These are phyloP conservation scores for Ibycter americanus DNA, from an alignment of 2,797 vertebrate genomes.

Conservation along the genomic window DNA sequence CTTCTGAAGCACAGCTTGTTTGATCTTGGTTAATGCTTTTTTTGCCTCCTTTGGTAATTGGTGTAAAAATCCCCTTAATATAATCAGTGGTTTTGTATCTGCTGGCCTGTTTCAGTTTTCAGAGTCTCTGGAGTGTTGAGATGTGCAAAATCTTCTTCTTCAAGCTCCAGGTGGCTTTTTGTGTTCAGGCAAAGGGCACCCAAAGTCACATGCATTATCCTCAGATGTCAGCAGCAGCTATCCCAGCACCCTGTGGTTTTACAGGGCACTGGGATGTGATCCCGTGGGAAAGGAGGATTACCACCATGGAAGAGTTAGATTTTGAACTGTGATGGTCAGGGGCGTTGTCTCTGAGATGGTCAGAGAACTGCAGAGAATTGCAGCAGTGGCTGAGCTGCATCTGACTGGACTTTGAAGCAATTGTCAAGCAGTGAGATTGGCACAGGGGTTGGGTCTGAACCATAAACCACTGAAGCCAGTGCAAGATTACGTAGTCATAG, in stretches of 20 bases:
- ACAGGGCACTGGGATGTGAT: background rate
- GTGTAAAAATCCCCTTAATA: background rate
- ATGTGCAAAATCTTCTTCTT: background rate
- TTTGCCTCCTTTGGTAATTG: background rate
- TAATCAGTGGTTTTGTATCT: background rate
- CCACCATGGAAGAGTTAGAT: background rate
- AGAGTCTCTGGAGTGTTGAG: background rate
- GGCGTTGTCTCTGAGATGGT: background rate
- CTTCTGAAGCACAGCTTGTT: background rate
- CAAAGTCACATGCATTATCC: background rate
- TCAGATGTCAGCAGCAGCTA: background rate
- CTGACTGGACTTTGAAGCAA: background rate
- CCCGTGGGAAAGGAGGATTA: background rate
- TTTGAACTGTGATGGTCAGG: background rate
- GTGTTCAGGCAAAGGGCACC: background rate
- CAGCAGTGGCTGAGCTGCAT: background rate
- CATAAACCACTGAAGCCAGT: background rate
- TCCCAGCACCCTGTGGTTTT: background rate
- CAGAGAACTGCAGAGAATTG: background rate
- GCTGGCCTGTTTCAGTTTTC: background rate
- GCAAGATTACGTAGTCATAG: background rate
- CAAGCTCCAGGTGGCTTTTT: background rate
- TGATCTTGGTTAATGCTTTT: conserved; percentile 4
- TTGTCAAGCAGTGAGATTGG: background rate
- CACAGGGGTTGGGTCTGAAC: background rate